These are phyloP conservation scores for Limanda limanda DNA, from an alignment of 2,113 vertebrate species.

Conservation along the genomic window DNA sequence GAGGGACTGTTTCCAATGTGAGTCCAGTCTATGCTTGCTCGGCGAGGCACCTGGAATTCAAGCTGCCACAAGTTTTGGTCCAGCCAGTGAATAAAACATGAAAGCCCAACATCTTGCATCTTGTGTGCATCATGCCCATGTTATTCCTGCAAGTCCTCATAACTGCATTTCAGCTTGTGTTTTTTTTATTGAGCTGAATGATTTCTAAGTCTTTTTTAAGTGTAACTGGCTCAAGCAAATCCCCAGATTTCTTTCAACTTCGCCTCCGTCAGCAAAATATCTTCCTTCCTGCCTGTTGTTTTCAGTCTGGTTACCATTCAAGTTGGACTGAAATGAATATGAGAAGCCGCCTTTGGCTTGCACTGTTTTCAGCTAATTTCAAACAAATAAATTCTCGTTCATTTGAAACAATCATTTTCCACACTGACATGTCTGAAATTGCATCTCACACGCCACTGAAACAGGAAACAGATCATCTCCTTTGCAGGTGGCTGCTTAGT, in stretches of 20 bases:
- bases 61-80: constrained; percentile 20
- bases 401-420: too few species aligned
- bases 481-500: too few species aligned
- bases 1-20: constrained; percentile 66
- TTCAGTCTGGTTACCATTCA: too few species aligned
- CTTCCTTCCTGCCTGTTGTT: too few species aligned
- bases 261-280: too few species aligned
- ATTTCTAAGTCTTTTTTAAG: constrained; percentile 8
- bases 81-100: constrained; percentile 39
- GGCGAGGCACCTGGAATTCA: constrained; percentile 50
- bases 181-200: constrained; percentile 24
- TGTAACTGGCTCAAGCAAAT: background rate
- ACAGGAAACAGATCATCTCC: too few species aligned
- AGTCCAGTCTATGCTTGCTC: constrained; percentile 29
- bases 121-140: constrained; percentile 34
- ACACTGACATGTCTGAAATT: background rate
- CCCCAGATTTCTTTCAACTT: background rate
- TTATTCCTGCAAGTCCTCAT: constrained; percentile 33
- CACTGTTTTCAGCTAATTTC: too few species aligned
- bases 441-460: background rate
- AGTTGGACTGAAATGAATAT: background rate
- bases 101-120: constrained; percentile 37
- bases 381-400: too few species aligned
- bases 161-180: constrained; percentile 4
- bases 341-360: background rate